Base-by-base conservation (phyloP, 2,797 vertebrate species). In the Manis javanica region DNA sequence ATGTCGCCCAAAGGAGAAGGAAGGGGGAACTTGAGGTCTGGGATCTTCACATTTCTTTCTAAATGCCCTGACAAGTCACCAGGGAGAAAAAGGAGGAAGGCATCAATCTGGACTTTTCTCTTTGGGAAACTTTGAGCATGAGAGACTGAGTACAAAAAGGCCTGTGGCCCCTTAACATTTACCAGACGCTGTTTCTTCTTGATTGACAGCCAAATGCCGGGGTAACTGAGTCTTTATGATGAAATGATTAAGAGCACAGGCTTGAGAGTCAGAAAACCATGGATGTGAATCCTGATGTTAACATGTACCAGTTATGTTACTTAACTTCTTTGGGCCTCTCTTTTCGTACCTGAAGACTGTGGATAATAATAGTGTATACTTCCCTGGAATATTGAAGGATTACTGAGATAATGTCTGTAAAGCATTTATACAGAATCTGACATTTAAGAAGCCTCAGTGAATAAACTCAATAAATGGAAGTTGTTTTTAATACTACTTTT, bases 141-240 rank as follows among this genome's bases (percentile, higher is more conserved):
- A 85, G 49, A 78, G 29, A 42, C 82, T 87, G 16, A 92, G 16
- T 84, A 75, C 18, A 94, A 90, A 92, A 90, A 72, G n/a, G 15
- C 34, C 49, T 72, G 2, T 82, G 66, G 85, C 29, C 24, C 74
- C 75, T 14, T 90, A 72, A 75, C 39, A 77, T 39, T 68, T 92
- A 88, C 61, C 29, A 85, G 51, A 69, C 69, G 72, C 34, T 77
- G 24, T 55, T 87, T 92, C 71, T 75, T 77, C 87, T 93, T 77
- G 53, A 91, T 34, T 72, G 49, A 51, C 21, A 61, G 77, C 37
- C 68, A 72, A 42, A 37, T 64, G 69, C 78, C 21, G 7, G 51
- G 34, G 15, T 53, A 92, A 94, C 53, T 84, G 75, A 90, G 61
- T 46, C 46, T 46, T 46, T 31, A 55, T 37, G 57, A 93, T 74